Evolutionary conservation across 2,113 vertebrate genomes (phyloP).

Genomic region (Corvus hawaiiensis): DNA sequence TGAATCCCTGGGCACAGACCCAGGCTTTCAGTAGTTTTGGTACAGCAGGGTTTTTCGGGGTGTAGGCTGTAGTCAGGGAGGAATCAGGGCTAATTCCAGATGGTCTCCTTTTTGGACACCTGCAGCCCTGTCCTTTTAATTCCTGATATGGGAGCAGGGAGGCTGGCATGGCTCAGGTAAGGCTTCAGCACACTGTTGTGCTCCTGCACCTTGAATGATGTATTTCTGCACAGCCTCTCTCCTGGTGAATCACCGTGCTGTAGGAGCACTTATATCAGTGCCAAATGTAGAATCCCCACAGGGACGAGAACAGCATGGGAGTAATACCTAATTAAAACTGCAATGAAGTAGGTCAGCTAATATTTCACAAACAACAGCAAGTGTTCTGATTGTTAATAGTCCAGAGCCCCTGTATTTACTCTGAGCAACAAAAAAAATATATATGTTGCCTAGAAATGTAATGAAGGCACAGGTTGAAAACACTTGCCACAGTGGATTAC

Average conservation of each 20-base stretch:
- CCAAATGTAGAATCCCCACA: slow-evolving; percentile 38
- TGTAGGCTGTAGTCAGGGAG: not conserved
- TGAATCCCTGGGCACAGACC: not conserved
- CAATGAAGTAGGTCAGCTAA: slow-evolving; percentile 58
- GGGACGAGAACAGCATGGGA: slow-evolving; percentile 36
- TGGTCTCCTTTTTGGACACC: not conserved
- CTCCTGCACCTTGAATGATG: not conserved
- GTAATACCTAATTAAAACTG: slow-evolving; percentile 66
- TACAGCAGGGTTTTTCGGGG: not conserved
- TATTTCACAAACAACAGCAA: slow-evolving; percentile 55
- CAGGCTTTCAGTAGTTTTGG: not conserved
- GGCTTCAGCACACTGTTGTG: not conserved
- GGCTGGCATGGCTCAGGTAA: not conserved
- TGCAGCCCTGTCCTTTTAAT: not conserved
- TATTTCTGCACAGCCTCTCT: not conserved
- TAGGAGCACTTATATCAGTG: not conserved
- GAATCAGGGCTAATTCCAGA: not conserved
- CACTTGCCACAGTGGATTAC: not conserved
- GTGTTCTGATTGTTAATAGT: slow-evolving; percentile 43
- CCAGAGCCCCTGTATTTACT: slow-evolving; percentile 31
- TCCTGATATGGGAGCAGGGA: not conserved
- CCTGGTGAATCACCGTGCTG: not conserved
- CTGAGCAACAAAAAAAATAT: not conserved
- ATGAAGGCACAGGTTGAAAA: not conserved
- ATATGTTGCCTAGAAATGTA: not conserved